Percentiles rank a stretch among this genome's conserved stretches.
phyloP scores from a whole-genome alignment of 2,797 vertebrate genomes.

The Megaceryle alcyon region DNA sequence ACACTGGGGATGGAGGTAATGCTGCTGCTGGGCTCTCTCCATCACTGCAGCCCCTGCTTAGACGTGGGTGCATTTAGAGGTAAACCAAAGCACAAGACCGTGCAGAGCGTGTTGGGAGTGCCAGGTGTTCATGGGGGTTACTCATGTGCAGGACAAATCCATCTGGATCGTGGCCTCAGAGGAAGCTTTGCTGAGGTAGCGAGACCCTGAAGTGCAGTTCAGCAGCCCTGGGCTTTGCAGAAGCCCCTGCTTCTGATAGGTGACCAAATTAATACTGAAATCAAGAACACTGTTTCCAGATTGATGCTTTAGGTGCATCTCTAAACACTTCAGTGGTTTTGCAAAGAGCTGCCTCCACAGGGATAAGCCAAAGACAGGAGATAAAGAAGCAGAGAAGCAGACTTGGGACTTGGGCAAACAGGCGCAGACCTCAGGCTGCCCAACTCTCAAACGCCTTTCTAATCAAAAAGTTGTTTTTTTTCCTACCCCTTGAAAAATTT shows the following conservation, averaged over 20 bases:
- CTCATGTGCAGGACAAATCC: background rate
- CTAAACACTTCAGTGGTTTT: background rate
- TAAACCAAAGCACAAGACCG: background rate
- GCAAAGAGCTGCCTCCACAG: background rate
- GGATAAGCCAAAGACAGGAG: background rate
- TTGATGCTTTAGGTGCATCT: background rate
- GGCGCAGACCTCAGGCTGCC: background rate
- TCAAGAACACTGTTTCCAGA: background rate
- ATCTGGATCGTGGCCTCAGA: background rate
- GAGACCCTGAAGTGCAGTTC: background rate
- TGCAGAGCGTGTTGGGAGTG: rapidly evolving
- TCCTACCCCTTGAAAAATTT: background rate
- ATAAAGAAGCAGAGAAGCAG: background rate
- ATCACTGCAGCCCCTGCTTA: background rate
- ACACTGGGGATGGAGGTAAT: background rate
- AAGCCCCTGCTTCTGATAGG: background rate
- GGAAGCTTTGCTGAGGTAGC: background rate
- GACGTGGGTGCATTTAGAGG: background rate
- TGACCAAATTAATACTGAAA: background rate
- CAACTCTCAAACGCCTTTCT: too few relatives aligned
- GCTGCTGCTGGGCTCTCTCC: background rate
- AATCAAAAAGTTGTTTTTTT: background rate
- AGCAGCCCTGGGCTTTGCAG: background rate
- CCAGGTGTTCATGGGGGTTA: background rate
- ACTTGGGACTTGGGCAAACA: background rate